Conservation (phyloP, 2,113 vertebrate species). For the Oryzias melastigma region DNA sequence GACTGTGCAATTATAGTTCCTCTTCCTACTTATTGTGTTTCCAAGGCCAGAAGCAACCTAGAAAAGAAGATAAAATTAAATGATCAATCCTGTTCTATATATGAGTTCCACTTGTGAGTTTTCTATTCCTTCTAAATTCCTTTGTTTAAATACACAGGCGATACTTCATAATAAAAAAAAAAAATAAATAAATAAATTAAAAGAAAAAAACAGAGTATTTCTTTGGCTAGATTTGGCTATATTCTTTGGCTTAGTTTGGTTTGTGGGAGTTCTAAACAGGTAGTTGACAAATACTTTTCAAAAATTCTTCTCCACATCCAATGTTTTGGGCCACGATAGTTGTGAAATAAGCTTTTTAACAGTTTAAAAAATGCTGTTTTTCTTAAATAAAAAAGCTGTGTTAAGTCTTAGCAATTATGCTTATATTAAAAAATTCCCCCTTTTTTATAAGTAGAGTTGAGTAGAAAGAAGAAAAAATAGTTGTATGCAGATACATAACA, state of each 20-base stretch:
- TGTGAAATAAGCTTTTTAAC: too few species aligned
- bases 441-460: too few species aligned
- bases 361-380: too few species aligned
- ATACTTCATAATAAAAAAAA: constrained; percentile 39
- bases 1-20: constrained; percentile 17
- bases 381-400: too few species aligned
- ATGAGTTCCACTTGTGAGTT: constrained; percentile 11
- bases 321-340: neutral
- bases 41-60: constrained; percentile 14
- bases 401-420: too few species aligned
- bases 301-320: neutral
- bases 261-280: neutral
- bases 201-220: neutral
- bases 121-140: constrained; percentile 21
- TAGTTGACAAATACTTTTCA: neutral
- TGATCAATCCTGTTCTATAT: constrained; percentile 28
- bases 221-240: neutral
- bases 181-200: too few species aligned
- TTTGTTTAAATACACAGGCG: constrained; percentile 17
- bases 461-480: too few species aligned
- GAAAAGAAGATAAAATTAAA: constrained; percentile 37
- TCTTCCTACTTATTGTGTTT: constrained; percentile 25
- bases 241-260: neutral
- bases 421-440: too few species aligned
- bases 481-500: too few species aligned